Base-by-base conservation (phyloP, 1,140 invertebrate species). In the Wasmannia auropunctata region DNA sequence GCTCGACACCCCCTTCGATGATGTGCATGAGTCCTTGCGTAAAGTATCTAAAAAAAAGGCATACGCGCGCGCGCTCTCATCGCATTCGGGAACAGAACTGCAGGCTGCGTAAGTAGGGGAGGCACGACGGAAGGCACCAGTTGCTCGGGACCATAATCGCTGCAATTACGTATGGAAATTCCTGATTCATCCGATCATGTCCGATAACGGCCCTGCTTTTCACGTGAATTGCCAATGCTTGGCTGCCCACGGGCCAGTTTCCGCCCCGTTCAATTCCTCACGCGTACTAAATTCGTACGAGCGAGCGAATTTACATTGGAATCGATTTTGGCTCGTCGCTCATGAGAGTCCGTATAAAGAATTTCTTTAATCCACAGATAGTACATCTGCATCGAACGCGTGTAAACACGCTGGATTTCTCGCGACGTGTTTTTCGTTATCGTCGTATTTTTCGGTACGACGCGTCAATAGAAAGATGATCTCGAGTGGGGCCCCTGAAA, bases 161-260 rank as follows among this genome's bases (percentile, higher is more conserved):
- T 86, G 90, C 92, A 95, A 95, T 95, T 95, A 95, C 92, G 88
- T 93, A 95, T 94, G 94, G 91, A 94, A 95, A 95, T 95, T 93
- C 88, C 91, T 93, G 94, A 95, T 95, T 94, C 92, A 94, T 92
- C 93, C 91, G 75, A 92, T 91, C 88, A 90, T 88, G 92, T 89
- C 87, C 65, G 77, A 90, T 91, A 58, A 85, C 56, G 25, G 43
- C 22, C 81, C 46, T 74, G 72, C 87, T 91, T 91, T 85, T 87
- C 86, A 79, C 84, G 77, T 74, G 58, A 85, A 76, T 76, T 63
- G 87, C 54, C 86, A 81, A 87, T 86, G 79, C 85, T 77, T 87
- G 83, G 74, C 8, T 43, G 46, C 22, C 0, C 62, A 19, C 25
- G 22, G 14, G 37, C 65, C 11, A 40, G 3, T 75, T 75, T 70